Evolutionary conservation across 2,888 invertebrate genomes (phyloP).

Genomic region (Oscheius sp.): DNA sequence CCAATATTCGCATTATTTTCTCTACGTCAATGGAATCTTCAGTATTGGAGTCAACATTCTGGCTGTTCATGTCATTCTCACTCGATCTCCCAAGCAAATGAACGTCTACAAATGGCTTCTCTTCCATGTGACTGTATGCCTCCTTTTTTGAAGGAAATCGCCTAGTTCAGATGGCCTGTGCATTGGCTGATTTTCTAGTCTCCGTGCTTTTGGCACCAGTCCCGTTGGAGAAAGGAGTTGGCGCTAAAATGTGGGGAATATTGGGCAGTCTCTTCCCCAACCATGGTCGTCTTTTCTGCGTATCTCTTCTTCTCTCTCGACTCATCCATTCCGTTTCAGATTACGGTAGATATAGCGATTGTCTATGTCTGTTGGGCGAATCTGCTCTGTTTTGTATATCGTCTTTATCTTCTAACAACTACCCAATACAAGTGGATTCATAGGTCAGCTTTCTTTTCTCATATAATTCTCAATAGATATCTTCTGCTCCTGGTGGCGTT

Average conservation of each 20-base stretch:
- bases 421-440: slow-evolving; percentile 11
- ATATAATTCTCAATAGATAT: background rate
- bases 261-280: slow-evolving; percentile 6
- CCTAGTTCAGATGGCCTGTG: slow-evolving; percentile 9
- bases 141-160: background rate
- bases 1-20: slow-evolving; percentile 2
- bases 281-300: slow-evolving; percentile 13
- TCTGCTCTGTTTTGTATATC: slow-evolving; percentile 15
- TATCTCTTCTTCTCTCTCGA: background rate
- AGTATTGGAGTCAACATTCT: slow-evolving; percentile 8
- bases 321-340: background rate
- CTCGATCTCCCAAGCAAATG: slow-evolving; percentile 3
- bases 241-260: slow-evolving; percentile 6
- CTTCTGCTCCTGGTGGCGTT: background rate
- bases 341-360: background rate
- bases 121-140: slow-evolving; percentile 14
- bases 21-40: slow-evolving; percentile 3
- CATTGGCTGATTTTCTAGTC: background rate
- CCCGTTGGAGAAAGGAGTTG: slow-evolving; percentile 2
- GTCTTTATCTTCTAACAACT: slow-evolving; percentile 17
- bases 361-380: slow-evolving; percentile 6
- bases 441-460: background rate
- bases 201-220: slow-evolving; percentile 5
- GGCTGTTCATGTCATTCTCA: slow-evolving; percentile 17
- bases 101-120: slow-evolving; percentile 13